Conservation (phyloP, 2,797 vertebrate genomes). For the Alfaro cultratus region DNA sequence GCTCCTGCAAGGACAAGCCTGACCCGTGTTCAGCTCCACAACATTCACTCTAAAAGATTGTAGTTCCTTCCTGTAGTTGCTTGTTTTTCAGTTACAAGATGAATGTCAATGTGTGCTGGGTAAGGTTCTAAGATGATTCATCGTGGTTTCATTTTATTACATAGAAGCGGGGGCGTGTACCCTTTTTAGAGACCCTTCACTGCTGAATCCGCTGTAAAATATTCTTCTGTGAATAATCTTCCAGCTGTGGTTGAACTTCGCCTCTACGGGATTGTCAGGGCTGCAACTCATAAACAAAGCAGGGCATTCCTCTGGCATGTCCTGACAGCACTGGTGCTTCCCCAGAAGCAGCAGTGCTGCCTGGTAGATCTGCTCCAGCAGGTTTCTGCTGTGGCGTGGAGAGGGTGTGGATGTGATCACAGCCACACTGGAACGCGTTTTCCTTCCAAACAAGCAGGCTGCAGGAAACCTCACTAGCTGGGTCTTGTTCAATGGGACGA, state of each 20-base stretch:
- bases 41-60: not conserved
- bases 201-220: not conserved
- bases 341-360: conserved; percentile 13
- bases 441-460: not conserved
- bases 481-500: not conserved
- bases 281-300: conserved; percentile 21
- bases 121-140: not conserved
- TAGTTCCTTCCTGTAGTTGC: not conserved
- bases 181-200: not conserved
- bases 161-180: rapidly evolving
- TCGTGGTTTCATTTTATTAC: not conserved
- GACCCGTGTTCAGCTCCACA: not conserved
- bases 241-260: not conserved
- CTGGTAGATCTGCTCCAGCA: not conserved
- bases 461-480: not conserved
- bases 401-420: conserved; percentile 22
- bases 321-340: no score
- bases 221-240: not conserved
- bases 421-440: no score
- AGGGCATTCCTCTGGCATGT: conserved; percentile 65
- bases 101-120: not conserved
- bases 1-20: not conserved
- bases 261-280: not conserved
- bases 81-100: not conserved
- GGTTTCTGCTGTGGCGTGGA: conserved; percentile 33